phyloP scores from a whole-genome alignment of 2,888 invertebrate genomes.

The Lydus trimaculatus region DNA sequence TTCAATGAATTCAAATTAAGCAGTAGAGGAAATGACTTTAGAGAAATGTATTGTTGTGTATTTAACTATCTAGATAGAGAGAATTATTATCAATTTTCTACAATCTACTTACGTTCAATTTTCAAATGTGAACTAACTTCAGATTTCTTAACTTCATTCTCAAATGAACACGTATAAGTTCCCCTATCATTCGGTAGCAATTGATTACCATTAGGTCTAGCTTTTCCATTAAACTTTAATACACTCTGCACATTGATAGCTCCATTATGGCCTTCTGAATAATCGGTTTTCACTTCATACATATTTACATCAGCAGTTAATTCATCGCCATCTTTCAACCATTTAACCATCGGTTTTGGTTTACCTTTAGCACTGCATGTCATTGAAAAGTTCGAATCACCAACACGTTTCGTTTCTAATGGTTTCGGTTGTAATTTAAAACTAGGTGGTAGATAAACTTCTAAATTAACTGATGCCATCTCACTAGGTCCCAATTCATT shows the following conservation, averaged over 20 bases:
- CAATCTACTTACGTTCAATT: slow-evolving; percentile 79
- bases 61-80: neutral
- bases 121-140: slow-evolving; percentile 90
- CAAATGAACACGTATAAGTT: slow-evolving; percentile 85
- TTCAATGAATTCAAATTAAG: neutral
- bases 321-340: slow-evolving; percentile 87
- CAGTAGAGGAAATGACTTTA: neutral
- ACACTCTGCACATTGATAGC: slow-evolving; percentile 85
- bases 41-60: neutral
- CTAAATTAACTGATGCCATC: slow-evolving; percentile 80
- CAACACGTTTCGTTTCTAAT: slow-evolving; percentile 80
- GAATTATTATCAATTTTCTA: neutral
- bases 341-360: slow-evolving; percentile 82
- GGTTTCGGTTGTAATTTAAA: slow-evolving; percentile 84
- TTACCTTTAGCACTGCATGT: slow-evolving; percentile 89
- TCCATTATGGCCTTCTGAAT: slow-evolving; percentile 78
- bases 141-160: slow-evolving; percentile 87
- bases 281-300: slow-evolving; percentile 82
- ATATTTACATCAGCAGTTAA: slow-evolving; percentile 78
- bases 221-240: slow-evolving; percentile 80
- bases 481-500: slow-evolving; percentile 90
- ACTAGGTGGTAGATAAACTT: slow-evolving; percentile 89
- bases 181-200: slow-evolving; percentile 86
- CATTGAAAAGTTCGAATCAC: slow-evolving; percentile 79
- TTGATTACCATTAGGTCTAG: slow-evolving; percentile 78